Base-by-base conservation (phyloP, 2,797 vertebrate genomes). In the Sebastes umbrosus region DNA sequence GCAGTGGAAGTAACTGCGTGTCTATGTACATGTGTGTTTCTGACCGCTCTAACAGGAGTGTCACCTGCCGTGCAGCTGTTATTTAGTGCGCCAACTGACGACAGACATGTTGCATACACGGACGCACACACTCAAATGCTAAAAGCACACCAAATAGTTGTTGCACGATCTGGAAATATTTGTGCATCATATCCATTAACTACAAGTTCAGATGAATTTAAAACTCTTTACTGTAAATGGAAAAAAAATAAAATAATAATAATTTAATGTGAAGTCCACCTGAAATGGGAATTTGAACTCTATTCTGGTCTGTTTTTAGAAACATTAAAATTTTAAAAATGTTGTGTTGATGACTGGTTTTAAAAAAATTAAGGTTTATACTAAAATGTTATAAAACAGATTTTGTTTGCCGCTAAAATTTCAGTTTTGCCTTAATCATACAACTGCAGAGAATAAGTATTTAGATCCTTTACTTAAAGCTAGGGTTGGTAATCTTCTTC, bases 31-130 rank as follows among this genome's bases (percentile, higher is more conserved):
- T 34, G 14, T 54, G 32, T 32, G 68, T 68, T 73, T 73, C 29
- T 78, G 58, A 72, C 81, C 43, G 13, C 78, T 75, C n/a, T 1
- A 27, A 58, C 71, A 29, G 22, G 52, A 55, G 67, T 34, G 79
- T 78, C 64, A 77, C 55, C 43, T 84, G 79, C 63, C 13, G 2
- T 31, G 59, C 83, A 86, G 87, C 81, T 91, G 77, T 46, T 84
- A 65, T 79, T 84, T 83, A 81, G 64, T 82, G 58, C 74, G 36
- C 58, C 50, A 34, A 36, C 25, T 74, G 71, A 83, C 3, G 52
- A 85, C 55, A 60, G 82, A 86, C 76, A 71, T n/a, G 27, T 57
- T 31, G 9, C 43, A 54, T 18, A 52, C 65, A 79, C 5, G 8
- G 14, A 64, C 43, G 64, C 74, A 75, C 69, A 6, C 24, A 58